Percentiles rank a stretch among this genome's conserved stretches.
phyloP scores from a whole-genome alignment of 2,113 vertebrate genomes.

The Peucedramus taeniatus region DNA sequence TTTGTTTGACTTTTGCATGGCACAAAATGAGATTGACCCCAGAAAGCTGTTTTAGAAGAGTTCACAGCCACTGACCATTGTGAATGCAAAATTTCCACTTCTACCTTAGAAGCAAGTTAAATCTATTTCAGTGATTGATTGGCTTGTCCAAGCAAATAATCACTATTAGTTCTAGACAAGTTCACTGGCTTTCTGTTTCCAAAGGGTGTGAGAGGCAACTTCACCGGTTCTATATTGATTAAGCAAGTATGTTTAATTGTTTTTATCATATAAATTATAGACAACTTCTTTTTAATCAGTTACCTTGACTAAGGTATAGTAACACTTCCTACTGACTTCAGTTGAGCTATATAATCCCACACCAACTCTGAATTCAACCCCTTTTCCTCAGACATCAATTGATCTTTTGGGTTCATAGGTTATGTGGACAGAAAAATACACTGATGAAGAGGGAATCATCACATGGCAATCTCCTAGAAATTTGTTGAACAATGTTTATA shows the following conservation, averaged over 20 bases:
- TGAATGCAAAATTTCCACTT: slow-evolving; percentile 22
- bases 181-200: neutral
- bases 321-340: neutral
- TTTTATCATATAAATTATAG: neutral
- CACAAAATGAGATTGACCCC: neutral
- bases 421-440: neutral
- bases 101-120: neutral
- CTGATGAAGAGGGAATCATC: neutral
- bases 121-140: neutral
- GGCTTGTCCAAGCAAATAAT: neutral
- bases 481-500: neutral
- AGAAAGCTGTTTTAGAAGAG: neutral
- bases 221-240: neutral
- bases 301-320: neutral
- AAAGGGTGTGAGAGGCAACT: neutral
- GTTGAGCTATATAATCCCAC: neutral
- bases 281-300: neutral
- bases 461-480: neutral
- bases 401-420: neutral
- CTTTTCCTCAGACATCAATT: neutral
- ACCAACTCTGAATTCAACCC: neutral
- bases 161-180: neutral
- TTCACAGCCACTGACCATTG: neutral
- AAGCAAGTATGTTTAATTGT: neutral
- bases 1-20: neutral